Evolutionary conservation across 92 coral and sea anemone genomes (phyloP), one percentile per base, ranked within the genome.

Genomic region (Palythoa grandis): DNA sequence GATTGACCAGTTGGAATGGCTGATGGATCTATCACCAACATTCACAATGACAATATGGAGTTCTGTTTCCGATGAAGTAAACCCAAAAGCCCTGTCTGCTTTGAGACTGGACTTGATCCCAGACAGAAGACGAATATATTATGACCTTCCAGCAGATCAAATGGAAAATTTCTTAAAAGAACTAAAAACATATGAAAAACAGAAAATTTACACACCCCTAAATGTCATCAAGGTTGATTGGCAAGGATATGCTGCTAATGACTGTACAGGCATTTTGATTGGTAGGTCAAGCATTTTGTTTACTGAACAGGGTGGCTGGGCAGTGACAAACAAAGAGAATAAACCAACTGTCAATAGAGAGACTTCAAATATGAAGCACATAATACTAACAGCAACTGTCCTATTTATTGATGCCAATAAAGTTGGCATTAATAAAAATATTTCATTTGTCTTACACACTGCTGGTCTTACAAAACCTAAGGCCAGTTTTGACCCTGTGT

Each of bases 31-130:
- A 20, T 94, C 95, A 5, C 68, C 76, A 48, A 89, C 92, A 39
- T 92, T 91, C 84, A 85, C 98, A 11, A 69, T 96, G 7, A 96
- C 98, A 14, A 87, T 96, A 71, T 96, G 98, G 98, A 90, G 96
- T 4, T 65, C 90, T 37, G 76, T 20, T 17, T 71, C 72, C 11
- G 98, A 96, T 78, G 68, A 80, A 11, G 92, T 93, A 2, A 84
- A 89, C n/a, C 83, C 83, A 0, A 79, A 88, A 29, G 98, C 93
- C 83, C 83, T 96, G 40, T 92, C 91, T 11, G 70, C 84, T 20
- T 73, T 94, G 71, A 88, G 87, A 4, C 4, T 47, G 40, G 86
- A 63, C 60, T 72, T 79, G 84, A 89, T 90, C 56, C 84, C 83
- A 48, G 83, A 91, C 68, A 92, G 87, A 79, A 87, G 87, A 52